phyloP scores from a whole-genome alignment of 2,113 vertebrate species.

The Trematocara marginatum region DNA sequence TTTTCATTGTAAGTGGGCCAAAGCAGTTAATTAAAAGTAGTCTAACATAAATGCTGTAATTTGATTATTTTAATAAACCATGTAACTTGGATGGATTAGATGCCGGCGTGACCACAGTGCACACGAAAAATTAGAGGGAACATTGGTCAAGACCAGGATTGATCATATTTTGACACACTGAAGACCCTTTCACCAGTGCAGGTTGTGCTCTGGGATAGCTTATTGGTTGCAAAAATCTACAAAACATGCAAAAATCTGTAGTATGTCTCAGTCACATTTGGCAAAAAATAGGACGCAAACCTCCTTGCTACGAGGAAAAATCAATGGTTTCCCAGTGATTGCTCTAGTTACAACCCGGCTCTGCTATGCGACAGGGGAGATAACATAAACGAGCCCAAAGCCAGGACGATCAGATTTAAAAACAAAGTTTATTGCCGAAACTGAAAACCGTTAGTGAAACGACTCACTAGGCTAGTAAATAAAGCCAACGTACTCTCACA shows the following conservation, averaged over 20 bases:
- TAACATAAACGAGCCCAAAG: neutral
- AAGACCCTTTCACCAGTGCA: neutral
- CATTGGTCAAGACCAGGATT: neutral
- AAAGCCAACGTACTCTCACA: neutral
- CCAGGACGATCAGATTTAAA: neutral
- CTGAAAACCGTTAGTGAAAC: accelerated
- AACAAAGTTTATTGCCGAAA: accelerated
- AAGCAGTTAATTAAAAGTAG: too few species aligned
- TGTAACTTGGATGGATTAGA: too few species aligned
- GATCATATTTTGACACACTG: neutral
- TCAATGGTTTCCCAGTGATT: neutral
- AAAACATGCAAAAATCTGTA: neutral
- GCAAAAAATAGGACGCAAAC: neutral
- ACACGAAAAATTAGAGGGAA: too few species aligned
- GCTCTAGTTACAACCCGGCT: accelerated
- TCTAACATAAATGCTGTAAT: too few species aligned
- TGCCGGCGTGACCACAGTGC: too few species aligned
- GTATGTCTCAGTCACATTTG: accelerated
- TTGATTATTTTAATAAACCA: too few species aligned
- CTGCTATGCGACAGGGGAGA: accelerated
- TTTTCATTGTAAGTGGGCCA: too few species aligned
- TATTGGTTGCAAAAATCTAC: neutral
- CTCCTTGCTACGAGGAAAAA: neutral
- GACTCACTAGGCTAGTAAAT: neutral
- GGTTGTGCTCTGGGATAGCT: neutral